A percentile compares a stretch with the other conserved stretches of the same genome.
These are phyloP conservation scores for Aphidoletes aphidimyza DNA, from an alignment of 2,888 invertebrate genomes.

Conservation along the genomic window DNA sequence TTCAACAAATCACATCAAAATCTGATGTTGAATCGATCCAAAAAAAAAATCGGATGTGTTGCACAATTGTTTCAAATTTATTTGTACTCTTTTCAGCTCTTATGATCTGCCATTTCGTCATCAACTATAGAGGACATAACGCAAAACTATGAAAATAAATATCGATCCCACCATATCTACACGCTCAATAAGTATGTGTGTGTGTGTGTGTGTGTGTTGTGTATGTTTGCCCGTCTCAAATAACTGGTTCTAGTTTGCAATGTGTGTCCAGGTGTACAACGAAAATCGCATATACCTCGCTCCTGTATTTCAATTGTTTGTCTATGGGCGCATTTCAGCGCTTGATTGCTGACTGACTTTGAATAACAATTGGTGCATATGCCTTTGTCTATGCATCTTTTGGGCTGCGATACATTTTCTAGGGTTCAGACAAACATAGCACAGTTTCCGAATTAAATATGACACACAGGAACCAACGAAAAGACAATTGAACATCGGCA, in stretches of 20 bases:
- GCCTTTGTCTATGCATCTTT: background rate
- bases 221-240: too few species aligned
- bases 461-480: too few species aligned
- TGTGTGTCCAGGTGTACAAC: conserved; percentile 18
- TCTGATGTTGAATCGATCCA: too few species aligned
- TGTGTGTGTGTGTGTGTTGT: background rate
- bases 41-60: too few species aligned
- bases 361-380: background rate
- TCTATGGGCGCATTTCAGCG: background rate
- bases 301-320: background rate
- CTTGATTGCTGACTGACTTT: conserved; percentile 1
- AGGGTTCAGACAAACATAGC: background rate
- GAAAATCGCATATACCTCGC: conserved; percentile 11
- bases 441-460: background rate
- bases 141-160: too few species aligned
- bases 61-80: too few species aligned
- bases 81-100: too few species aligned
- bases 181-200: background rate
- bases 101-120: too few species aligned
- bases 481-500: background rate
- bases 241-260: background rate
- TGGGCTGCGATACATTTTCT: background rate
- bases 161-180: too few species aligned
- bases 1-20: too few species aligned
- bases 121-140: too few species aligned